These are phyloP conservation scores for Parambassis ranga DNA, from an alignment of 2,797 vertebrate species.

Conservation along the genomic window DNA sequence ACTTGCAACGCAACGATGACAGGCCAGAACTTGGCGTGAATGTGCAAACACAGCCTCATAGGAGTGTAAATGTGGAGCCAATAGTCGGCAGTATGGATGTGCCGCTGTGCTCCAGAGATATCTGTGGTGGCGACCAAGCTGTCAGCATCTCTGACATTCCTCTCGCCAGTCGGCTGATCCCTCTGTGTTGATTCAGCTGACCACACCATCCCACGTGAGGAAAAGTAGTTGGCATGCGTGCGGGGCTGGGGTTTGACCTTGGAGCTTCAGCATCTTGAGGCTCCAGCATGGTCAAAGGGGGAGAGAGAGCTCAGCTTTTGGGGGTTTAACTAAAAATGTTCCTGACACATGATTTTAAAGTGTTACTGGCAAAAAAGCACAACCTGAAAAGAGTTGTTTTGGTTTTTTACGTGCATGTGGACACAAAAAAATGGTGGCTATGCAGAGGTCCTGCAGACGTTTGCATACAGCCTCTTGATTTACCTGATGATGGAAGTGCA, in stretches of 20 bases:
- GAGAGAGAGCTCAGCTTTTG: constrained; percentile 14
- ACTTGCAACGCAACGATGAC: constrained; percentile 10
- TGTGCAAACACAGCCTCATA: constrained; percentile 47
- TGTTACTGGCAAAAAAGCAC: too few species aligned
- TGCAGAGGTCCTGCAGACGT: too few species aligned
- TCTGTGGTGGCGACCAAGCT: constrained; percentile 37
- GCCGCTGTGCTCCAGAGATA: constrained; percentile 43
- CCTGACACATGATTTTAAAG: too few species aligned
- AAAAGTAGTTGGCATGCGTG: constrained; percentile 50
- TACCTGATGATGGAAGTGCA: too few species aligned
- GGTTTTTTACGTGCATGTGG: too few species aligned
- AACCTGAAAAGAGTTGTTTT: too few species aligned
- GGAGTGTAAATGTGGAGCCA: constrained; percentile 61
- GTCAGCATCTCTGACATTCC: constrained; percentile 70
- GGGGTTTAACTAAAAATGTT: constrained; percentile 20
- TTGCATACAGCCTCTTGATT: too few species aligned
- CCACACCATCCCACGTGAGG: constrained; percentile 55
- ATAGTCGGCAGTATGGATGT: constrained; percentile 33
- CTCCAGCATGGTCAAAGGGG: constrained; percentile 11
- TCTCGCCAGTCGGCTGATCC: constrained; percentile 65
- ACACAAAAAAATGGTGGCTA: too few species aligned
- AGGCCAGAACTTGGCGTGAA: constrained; percentile 31
- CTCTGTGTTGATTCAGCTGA: constrained; percentile 79
- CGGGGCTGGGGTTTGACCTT: constrained; percentile 70
- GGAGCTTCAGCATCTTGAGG: constrained; percentile 64